phyloP scores from a whole-genome alignment of 2,888 invertebrate genomes.

The Neuroscelio doddi region DNA sequence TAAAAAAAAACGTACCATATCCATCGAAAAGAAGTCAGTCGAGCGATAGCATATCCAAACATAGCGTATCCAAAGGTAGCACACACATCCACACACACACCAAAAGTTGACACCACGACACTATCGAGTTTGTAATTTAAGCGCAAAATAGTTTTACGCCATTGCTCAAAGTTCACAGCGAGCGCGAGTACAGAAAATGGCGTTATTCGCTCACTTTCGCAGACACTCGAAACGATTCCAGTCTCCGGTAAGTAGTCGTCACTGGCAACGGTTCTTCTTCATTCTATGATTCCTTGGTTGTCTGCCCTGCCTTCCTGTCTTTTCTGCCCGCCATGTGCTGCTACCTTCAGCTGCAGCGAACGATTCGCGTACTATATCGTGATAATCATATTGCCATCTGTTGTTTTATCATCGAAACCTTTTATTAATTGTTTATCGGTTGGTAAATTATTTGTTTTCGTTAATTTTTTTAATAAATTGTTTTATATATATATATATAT shows the following conservation, averaged over 20 bases:
- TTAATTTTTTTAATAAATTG: too few relatives aligned
- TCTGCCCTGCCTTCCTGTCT: background rate
- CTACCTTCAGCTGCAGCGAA: slow-evolving; percentile 6
- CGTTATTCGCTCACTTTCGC: slow-evolving; percentile 50
- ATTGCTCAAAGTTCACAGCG: slow-evolving; percentile 26
- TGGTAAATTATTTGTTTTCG: too few relatives aligned
- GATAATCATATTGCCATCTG: too few relatives aligned
- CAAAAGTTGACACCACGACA: background rate
- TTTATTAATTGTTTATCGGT: too few relatives aligned
- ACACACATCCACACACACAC: slow-evolving; percentile 7
- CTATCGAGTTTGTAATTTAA: background rate
- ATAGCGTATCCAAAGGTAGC: slow-evolving; percentile 49
- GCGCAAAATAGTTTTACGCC: background rate
- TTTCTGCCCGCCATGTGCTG: background rate
- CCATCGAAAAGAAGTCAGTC: slow-evolving; percentile 44
- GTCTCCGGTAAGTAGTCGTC: background rate
- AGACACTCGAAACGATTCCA: slow-evolving; percentile 21
- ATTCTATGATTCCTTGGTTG: background rate
- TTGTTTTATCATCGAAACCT: too few relatives aligned
- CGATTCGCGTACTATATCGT: background rate
- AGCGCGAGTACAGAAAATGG: slow-evolving; percentile 56
- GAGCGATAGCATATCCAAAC: slow-evolving; percentile 57
- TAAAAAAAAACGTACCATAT: slow-evolving; percentile 57
- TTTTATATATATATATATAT: too few relatives aligned
- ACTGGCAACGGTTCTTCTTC: slow-evolving; percentile 8